These are phyloP conservation scores for Eutolmus rufibarbis DNA, from an alignment of 2,888 invertebrate genomes.

Conservation along the genomic window DNA sequence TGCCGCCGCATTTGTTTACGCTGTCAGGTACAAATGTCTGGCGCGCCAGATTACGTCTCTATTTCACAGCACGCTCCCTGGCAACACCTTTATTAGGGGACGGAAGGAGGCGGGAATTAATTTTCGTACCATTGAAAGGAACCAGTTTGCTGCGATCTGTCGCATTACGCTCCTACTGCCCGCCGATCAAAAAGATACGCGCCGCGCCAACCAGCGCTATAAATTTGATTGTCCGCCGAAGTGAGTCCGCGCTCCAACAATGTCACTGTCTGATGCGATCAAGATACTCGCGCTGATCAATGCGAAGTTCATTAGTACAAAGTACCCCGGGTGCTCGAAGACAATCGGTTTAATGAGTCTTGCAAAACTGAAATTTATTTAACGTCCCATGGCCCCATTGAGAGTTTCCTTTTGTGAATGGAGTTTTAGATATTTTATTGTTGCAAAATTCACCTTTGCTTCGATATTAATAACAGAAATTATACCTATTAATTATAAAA, in stretches of 20 bases:
- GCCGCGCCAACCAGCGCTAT: neutral
- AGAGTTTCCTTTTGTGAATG: neutral
- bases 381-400: neutral
- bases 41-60: neutral
- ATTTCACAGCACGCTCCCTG: neutral
- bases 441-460: neutral
- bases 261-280: neutral
- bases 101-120: neutral
- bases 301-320: neutral
- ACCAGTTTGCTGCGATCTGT: neutral
- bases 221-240: neutral
- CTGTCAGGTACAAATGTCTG: neutral
- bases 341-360: neutral
- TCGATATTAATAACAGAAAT: neutral
- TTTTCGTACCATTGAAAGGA: neutral
- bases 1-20: neutral
- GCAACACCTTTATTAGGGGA: neutral
- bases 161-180: neutral
- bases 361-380: neutral
- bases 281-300: neutral
- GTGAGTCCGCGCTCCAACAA: neutral
- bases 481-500: too few relatives aligned
- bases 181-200: neutral
- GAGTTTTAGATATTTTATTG: neutral
- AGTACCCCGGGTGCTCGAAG: neutral